phyloP scores from a whole-genome alignment of 2,113 vertebrate species.

The Athene cunicularia region DNA sequence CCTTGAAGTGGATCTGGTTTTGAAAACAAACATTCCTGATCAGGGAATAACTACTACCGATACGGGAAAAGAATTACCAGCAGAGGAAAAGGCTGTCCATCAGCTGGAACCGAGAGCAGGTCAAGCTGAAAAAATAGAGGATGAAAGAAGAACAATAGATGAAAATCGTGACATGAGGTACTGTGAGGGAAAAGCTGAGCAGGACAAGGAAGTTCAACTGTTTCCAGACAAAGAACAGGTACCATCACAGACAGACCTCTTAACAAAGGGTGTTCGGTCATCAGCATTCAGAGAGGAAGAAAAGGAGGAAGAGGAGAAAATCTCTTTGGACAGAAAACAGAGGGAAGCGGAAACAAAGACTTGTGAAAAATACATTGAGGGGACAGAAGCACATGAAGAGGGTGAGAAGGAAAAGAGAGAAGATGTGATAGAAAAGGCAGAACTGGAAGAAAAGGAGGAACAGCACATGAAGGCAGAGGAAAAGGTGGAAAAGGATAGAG shows the following conservation, averaged over 20 bases:
- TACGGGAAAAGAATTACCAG: constrained; percentile 60
- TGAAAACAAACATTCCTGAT: constrained; percentile 62
- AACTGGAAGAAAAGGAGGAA: constrained; percentile 90
- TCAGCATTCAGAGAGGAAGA: constrained; percentile 50
- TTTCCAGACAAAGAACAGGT: constrained; percentile 40
- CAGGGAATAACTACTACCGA: constrained; percentile 67
- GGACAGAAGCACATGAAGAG: constrained; percentile 74
- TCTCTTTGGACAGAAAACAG: constrained; percentile 74
- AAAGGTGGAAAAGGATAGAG: constrained; percentile 53
- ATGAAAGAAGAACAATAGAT: constrained; percentile 72
- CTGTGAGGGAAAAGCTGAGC: constrained; percentile 29
- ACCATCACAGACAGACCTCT: neutral
- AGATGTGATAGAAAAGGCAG: constrained; percentile 92
- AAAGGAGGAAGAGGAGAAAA: constrained; percentile 63
- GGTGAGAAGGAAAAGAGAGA: constrained; percentile 80
- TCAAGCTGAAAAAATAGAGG: constrained; percentile 70
- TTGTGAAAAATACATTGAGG: constrained; percentile 59
- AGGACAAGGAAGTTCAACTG: constrained; percentile 55
- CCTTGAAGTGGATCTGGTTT: constrained; percentile 31
- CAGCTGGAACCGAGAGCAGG: constrained; percentile 40
- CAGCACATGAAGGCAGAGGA: constrained; percentile 68
- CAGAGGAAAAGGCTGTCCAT: constrained; percentile 59
- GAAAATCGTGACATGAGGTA: constrained; percentile 70
- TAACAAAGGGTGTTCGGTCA: neutral
- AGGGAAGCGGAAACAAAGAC: constrained; percentile 79